Percentiles rank a stretch among this genome's conserved stretches.
Conservation (phyloP, 2,888 invertebrate genomes). For the Hirtodrosophila histrioides region DNA sequence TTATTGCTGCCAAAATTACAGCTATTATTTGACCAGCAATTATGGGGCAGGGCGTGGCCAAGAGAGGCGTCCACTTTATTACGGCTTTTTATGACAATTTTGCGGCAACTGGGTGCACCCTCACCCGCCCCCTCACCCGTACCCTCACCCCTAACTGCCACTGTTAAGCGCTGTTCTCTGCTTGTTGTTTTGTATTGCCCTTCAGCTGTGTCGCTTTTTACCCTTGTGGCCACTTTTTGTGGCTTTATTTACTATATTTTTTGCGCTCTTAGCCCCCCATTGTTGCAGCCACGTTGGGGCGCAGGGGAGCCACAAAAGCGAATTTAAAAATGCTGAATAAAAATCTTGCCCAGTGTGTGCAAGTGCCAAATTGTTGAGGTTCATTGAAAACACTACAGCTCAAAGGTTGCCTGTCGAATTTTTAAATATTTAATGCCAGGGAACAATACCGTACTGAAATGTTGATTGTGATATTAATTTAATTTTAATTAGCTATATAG, state of each 20-base stretch:
- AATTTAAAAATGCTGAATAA: constrained; percentile 30
- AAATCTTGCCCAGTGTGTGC: constrained; percentile 5
- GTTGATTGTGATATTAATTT: too few species aligned
- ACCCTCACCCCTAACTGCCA: constrained; percentile 1
- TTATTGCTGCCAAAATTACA: constrained; percentile 69
- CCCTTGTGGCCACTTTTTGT: constrained; percentile 52
- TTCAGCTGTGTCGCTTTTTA: constrained; percentile 63
- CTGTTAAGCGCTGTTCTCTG: constrained; percentile 31
- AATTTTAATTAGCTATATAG: too few species aligned
- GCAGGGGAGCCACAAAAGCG: constrained; percentile 28
- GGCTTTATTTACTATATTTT: constrained; percentile 37
- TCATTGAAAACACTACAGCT: neutral
- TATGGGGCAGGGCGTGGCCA: constrained; percentile 55
- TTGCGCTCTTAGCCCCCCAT: constrained; percentile 26
- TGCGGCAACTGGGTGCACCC: constrained; percentile 28
- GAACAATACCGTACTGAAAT: neutral
- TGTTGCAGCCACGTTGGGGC: constrained; percentile 26
- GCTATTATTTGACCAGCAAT: constrained; percentile 73
- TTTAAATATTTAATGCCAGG: constrained; percentile 10
- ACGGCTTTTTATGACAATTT: constrained; percentile 69
- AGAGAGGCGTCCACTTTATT: constrained; percentile 57
- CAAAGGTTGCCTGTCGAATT: neutral
- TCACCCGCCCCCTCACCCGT: neutral
- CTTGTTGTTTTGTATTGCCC: constrained; percentile 41
- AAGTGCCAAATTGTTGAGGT: constrained; percentile 7